Evolutionary conservation across 2,888 invertebrate species (phyloP), one percentile per base, ranked within the genome.

Genomic region (Clusia tigrina): DNA sequence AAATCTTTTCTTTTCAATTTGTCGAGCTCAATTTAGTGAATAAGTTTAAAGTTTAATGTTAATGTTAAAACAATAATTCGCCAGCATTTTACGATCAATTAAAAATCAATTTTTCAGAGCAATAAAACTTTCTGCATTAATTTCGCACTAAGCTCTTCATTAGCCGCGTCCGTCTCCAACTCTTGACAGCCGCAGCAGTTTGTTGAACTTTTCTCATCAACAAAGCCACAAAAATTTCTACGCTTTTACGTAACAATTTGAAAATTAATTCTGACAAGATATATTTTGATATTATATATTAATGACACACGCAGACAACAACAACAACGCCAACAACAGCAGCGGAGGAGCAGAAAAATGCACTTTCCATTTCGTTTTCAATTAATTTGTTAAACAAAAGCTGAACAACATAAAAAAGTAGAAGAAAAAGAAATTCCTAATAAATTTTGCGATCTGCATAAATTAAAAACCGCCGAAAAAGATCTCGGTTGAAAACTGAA

Each of bases 391-490:
- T 42, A n/a, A n/a, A n/a, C n/a, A n/a, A n/a, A n/a, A n/a, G n/a
- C n/a, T n/a, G n/a, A n/a, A n/a, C n/a, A n/a, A n/a, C n/a, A n/a
- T n/a, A n/a, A n/a, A n/a, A n/a, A n/a, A n/a, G n/a, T n/a, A n/a
- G n/a, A n/a, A n/a, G n/a, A 42, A 42, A 42, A 42, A 42, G 42
- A 42, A 42, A 42, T 42, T 42, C 42, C 42, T 17, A n/a, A 42
- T 42, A 42, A 42, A 42, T 42, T 42, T 15, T 5, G 42, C 42
- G n/a, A 42, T 42, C 42, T n/a, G n/a, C 32, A 32, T n/a, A n/a
- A n/a, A n/a, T 32, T 12, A 32, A 32, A 32, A 32, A 32, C 32
- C 32, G 32, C 6, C 6, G 32, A 6, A 32, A 32, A 32, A 42
- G n/a, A n/a, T n/a, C n/a, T n/a, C n/a, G n/a, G n/a, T n/a, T n/a